These are phyloP conservation scores for Lota lota DNA, from an alignment of 2,113 vertebrate genomes.

Conservation along the genomic window DNA sequence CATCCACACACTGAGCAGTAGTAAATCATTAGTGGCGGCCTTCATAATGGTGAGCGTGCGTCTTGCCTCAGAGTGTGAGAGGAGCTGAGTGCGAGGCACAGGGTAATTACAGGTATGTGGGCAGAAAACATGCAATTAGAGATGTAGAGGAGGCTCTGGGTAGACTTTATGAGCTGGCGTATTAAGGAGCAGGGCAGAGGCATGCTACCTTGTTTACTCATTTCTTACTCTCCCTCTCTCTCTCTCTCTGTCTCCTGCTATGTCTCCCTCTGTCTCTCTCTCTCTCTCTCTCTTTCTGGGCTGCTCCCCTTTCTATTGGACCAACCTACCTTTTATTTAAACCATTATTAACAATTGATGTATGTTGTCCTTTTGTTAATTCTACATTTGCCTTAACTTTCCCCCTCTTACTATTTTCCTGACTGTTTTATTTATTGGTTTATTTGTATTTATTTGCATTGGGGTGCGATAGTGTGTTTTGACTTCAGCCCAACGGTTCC, in stretches of 20 bases:
- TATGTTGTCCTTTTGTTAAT: no score
- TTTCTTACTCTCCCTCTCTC: neutral
- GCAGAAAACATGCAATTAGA: conserved; percentile 71
- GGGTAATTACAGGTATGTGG: conserved; percentile 69
- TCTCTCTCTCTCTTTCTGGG: neutral
- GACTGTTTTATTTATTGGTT: no score
- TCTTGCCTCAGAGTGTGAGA: conserved; percentile 56
- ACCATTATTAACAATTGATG: no score
- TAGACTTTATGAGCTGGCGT: conserved; percentile 41
- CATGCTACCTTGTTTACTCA: conserved; percentile 23
- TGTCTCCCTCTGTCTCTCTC: neutral
- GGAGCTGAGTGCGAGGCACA: conserved; percentile 50
- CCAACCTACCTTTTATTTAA: no score
- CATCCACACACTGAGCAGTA: conserved; percentile 48
- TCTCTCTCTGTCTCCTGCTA: neutral
- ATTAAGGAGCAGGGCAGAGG: conserved; percentile 6
- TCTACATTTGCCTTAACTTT: no score
- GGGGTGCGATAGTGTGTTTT: no score
- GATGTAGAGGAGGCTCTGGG: conserved; percentile 62
- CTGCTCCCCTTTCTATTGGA: no score
- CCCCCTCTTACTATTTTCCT: no score
- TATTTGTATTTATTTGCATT: no score
- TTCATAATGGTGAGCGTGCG: conserved; percentile 62
- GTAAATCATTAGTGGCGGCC: conserved; percentile 63
- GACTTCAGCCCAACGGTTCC: no score